Evolutionary conservation across 2,113 vertebrate genomes (phyloP), one percentile per base, ranked within the genome.

Genomic region (Sardina pilchardus): DNA sequence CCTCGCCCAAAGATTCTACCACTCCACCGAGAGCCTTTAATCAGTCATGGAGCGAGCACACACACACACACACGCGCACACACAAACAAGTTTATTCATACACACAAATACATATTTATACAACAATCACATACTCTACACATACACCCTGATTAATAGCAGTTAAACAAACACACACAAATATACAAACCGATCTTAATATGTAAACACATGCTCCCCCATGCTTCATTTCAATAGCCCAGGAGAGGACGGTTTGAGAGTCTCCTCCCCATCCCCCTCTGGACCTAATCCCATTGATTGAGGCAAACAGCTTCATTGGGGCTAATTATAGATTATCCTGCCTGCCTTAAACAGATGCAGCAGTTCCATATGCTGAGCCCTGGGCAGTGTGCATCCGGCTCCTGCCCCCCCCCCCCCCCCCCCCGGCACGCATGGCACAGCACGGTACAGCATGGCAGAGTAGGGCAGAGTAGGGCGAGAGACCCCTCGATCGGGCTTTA

Each of bases 311-410:
- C 50, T 53, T 50, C 34, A 43, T 45, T 42, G 36, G 30, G 78
- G 53, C 78, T 81, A 82, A 80, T 82, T 63, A 82, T 43, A 82
- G 84, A 45, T 82, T 81, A 56, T 34, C 78, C 84, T 56, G 36
- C 36, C 1, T 24, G 75, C 39, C 50, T 7, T 4, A 44, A 39
- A 26, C 2, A n/a, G 48, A 53, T 44, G 9, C 80, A 82, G 36
- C 71, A 78, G 30, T 78, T 78, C 71, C 71, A 78, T 78, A 39
- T 78, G 71, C 71, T 36, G 14, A 5, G 30, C 12, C 24, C 8
- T 19, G 39, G 78, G 47, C 12, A 8, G 17, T 24, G 45, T 42
- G 67, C 71, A 36, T 81, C 75, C 4, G 36, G 26, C 24, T 81
- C 10, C 71, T 63, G 19, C 48, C 71, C 44, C 67, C 5, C 24